Base-by-base conservation (phyloP, 1,140 invertebrate species). In the Batillaria attramentaria region DNA sequence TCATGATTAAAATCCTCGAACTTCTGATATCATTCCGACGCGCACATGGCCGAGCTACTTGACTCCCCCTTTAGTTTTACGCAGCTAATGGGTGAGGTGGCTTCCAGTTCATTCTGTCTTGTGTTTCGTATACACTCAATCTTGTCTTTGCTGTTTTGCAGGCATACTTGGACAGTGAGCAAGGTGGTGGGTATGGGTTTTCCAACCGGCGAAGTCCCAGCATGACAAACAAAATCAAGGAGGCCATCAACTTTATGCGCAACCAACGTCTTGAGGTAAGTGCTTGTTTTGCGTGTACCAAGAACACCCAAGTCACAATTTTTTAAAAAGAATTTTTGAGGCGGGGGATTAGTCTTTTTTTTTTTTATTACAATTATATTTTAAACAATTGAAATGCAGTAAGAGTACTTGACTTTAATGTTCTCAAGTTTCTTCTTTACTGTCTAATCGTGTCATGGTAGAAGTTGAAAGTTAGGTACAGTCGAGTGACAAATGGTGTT, bases 241-340 rank as follows among this genome's bases (percentile, higher is more conserved):
- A 98, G 91, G 96, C 97, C 0, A 90, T 99, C 0, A 96, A 98
- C 82, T 99, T 99, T 86, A 99, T 99, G 93, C 92, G 98, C 24
- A 99, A 98, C 91, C 95, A 98, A 84, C 94, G 96, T 46, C 93
- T 97, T 84, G 98, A 99, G 92, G 90, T 91, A 73, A 28, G 62
- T 24, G 46, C 10, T 50, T 50, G n/a, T n/a, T n/a, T n/a, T n/a
- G n/a, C n/a, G n/a, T n/a, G n/a, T n/a, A n/a, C n/a, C n/a, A n/a
- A n/a, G n/a, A n/a, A n/a, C n/a, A n/a, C n/a, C n/a, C n/a, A n/a
- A n/a, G n/a, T n/a, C n/a, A n/a, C n/a, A n/a, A n/a, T n/a, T n/a
- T n/a, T n/a, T n/a, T n/a, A n/a, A n/a, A n/a, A n/a, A n/a, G n/a
- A n/a, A n/a, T n/a, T n/a, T n/a, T n/a, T n/a, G n/a, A n/a, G n/a